A percentile compares a stretch with the other conserved stretches of the same genome.
Evolutionary conservation across 2,888 invertebrate genomes (phyloP).

Genomic region (Papilio gigon): DNA sequence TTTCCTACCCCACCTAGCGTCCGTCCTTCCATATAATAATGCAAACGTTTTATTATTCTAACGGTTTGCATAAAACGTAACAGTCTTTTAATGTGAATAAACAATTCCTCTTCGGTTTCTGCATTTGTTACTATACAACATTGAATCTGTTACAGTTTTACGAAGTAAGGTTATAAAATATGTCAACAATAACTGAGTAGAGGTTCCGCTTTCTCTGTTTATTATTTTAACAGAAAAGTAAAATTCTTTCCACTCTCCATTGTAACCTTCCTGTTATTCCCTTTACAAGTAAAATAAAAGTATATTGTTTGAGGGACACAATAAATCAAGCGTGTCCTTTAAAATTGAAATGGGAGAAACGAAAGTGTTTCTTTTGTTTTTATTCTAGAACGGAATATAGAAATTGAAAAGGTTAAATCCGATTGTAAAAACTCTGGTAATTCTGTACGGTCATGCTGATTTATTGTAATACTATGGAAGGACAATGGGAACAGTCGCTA

Average conservation of each 20-base stretch:
- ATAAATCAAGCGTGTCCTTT: conserved; percentile 41
- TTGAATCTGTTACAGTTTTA: conserved; percentile 19
- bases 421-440: conserved; percentile 37
- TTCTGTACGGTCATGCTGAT: conserved; percentile 32
- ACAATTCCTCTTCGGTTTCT: too few relatives aligned
- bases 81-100: too few relatives aligned
- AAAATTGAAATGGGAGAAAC: conserved; percentile 59
- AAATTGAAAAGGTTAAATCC: conserved; percentile 40
- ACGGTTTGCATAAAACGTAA: too few relatives aligned
- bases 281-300: conserved; percentile 1
- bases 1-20: too few relatives aligned
- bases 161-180: conserved; percentile 8
- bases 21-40: too few relatives aligned
- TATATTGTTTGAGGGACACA: background rate
- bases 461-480: conserved; percentile 38
- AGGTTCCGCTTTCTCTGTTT: conserved; percentile 30
- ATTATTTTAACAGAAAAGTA: background rate
- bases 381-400: conserved; percentile 40
- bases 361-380: conserved; percentile 53
- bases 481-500: conserved; percentile 31
- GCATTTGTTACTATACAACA: too few relatives aligned
- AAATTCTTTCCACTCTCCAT: conserved; percentile 18
- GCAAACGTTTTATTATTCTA: too few relatives aligned
- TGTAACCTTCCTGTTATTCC: conserved; percentile 21
- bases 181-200: background rate